Percentiles rank a stretch among this genome's conserved stretches.
phyloP scores from a whole-genome alignment of 2,797 vertebrate species.

The Nannoperca australis region DNA sequence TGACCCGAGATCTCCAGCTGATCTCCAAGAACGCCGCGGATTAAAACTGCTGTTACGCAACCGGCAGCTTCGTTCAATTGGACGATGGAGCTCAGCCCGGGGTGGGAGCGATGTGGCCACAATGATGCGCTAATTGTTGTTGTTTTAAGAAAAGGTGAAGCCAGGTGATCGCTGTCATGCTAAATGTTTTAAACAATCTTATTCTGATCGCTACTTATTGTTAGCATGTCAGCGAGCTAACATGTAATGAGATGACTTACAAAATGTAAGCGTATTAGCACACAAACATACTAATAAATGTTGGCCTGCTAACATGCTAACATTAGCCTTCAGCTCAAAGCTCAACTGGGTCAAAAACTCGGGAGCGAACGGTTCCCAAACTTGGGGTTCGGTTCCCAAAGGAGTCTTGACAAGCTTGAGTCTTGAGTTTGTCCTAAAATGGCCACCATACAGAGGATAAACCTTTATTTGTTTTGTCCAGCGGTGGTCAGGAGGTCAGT shows the following conservation, averaged over 20 bases:
- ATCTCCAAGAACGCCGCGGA: conserved; percentile 34
- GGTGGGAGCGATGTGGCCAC: not conserved
- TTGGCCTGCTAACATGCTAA: no score
- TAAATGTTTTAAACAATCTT: no score
- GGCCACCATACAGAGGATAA: not conserved
- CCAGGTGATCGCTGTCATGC: no score
- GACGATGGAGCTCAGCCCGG: not conserved
- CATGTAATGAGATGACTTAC: no score
- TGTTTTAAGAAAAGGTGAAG: not conserved
- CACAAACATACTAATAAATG: no score
- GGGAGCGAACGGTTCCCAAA: not conserved
- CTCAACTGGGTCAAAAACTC: no score
- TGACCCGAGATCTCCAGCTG: conserved; percentile 37
- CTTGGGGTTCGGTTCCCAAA: not conserved
- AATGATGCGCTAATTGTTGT: not conserved
- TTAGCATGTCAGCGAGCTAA: not conserved
- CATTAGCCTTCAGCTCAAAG: no score
- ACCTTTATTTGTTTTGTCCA: not conserved
- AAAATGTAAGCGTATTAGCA: no score
- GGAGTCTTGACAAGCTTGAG: not conserved
- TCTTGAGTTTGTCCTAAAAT: no score
- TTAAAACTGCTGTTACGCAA: conserved; percentile 45
- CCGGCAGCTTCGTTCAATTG: conserved; percentile 21
- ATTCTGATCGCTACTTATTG: not conserved
- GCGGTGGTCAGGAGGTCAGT: no score